Base-by-base conservation (phyloP, 2,113 vertebrate species). In the Dasyprocta punctata region DNA sequence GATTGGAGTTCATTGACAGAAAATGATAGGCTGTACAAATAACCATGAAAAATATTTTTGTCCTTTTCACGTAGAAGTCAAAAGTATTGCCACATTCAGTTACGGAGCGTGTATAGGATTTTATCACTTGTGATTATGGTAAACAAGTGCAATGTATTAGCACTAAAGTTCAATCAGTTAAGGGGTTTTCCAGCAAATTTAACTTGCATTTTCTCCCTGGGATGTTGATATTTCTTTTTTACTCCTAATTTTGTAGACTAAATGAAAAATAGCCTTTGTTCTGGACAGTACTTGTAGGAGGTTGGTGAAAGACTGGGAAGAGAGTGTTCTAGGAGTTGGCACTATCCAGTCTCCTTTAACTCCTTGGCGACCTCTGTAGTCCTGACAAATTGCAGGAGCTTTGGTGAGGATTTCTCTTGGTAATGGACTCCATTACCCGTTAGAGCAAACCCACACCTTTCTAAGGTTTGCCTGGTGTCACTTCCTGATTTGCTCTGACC, bases 1-100 rank as follows among this genome's bases (percentile, higher is more conserved):
- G 67, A 44, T 75, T 58, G 52, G 91, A 94, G 11, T 83, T 97
- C 52, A 78, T 77, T 92, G 89, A 71, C 86, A 78, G 63, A 88
- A 91, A 85, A 56, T 61, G 58, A 83, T 90, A 89, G 22, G 36
- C 86, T 89, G 4, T 41, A 44, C 60, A 90, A 24, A 65, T 77
- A 90, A 73, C 44, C 36, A 41, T 41, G 54, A 86, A 86, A 87
- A 83, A 38, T 49, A 77, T 60, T 81, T 95, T 84, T 90, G 58
- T 92, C 44, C 56, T 90, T 90, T 88, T 26, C 49, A 65, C 41
- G 36, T 73, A 58, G 22, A 94, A 89, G 73, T 78, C 52, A 11
- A 65, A 63, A 95, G 30, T 85, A 61, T 85, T 80, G 71, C 63
- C 85, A 12, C 52, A 41, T 89, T 89, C n/a, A 36, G 22, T 80